These are phyloP conservation scores for Hyperoodon ampullatus DNA, from an alignment of 2,113 vertebrate genomes.

Conservation along the genomic window DNA sequence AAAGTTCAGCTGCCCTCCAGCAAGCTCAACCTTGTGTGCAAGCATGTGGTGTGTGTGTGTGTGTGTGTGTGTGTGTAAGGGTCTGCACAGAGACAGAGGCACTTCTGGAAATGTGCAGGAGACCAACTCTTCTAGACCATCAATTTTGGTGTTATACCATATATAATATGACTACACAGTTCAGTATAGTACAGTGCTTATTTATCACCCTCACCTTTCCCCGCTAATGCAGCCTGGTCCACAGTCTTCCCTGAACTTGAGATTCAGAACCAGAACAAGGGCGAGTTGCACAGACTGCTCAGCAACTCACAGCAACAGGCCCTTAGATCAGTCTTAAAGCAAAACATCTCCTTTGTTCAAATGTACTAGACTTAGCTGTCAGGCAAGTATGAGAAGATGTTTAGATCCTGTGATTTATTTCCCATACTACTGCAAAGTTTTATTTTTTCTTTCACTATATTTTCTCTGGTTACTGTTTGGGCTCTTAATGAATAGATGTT, in stretches of 20 bases:
- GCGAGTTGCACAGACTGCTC: background rate
- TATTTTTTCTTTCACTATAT: constrained; percentile 19
- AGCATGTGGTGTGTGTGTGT: too few species aligned
- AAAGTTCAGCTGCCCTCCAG: background rate
- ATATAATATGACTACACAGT: background rate
- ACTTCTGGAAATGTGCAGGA: background rate
- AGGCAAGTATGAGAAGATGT: background rate
- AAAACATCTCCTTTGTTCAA: background rate
- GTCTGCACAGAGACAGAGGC: background rate
- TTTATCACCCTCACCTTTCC: constrained; percentile 33
- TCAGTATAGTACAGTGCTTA: background rate
- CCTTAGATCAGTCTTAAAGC: background rate
- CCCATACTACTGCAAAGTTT: background rate
- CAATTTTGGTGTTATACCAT: background rate
- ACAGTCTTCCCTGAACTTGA: background rate
- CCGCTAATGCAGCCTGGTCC: background rate
- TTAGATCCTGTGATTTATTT: constrained; percentile 4
- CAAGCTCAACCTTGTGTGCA: background rate
- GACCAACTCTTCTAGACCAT: background rate
- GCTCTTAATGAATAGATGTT: constrained; percentile 23
- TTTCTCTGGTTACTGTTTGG: constrained; percentile 53
- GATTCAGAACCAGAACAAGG: constrained; percentile 31
- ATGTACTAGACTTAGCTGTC: background rate
- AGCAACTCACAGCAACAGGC: background rate
- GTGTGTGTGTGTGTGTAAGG: fast-evolving